Evolutionary conservation across 1,140 invertebrate genomes (phyloP).

Genomic region (Macrocentrus cingulum): DNA sequence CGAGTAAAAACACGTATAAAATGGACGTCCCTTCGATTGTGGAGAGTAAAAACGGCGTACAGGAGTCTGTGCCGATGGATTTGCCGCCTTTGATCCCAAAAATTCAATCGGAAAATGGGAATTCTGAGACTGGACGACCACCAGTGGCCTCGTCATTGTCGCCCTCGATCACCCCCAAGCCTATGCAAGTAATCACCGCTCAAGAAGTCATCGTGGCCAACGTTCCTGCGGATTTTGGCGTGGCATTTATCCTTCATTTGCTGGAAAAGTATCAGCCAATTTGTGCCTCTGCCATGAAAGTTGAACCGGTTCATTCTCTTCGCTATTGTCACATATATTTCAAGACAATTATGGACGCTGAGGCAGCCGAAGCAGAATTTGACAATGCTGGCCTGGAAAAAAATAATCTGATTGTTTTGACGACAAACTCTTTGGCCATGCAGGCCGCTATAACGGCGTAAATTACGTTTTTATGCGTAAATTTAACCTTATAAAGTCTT

Average conservation of each 20-base stretch:
- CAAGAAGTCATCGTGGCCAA: constrained; percentile 47
- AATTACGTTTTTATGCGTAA: too few species aligned
- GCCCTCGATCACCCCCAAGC: neutral
- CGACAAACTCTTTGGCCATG: neutral
- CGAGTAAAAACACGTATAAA: too few species aligned
- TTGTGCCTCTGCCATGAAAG: constrained; percentile 34
- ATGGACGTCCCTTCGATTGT: too few species aligned
- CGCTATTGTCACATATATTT: constrained; percentile 49
- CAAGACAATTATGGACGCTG: constrained; percentile 31
- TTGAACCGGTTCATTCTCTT: constrained; percentile 14
- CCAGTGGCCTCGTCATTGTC: neutral
- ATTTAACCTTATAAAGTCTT: too few species aligned
- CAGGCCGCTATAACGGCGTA: neutral
- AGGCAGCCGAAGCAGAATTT: constrained; percentile 32
- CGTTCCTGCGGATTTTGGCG: constrained; percentile 32
- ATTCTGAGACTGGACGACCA: neutral
- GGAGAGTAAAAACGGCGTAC: too few species aligned
- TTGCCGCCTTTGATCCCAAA: neutral
- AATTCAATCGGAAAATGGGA: too few species aligned
- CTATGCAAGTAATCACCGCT: constrained; percentile 15
- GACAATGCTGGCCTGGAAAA: constrained; percentile 33
- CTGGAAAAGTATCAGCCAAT: constrained; percentile 44
- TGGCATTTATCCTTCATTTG: constrained; percentile 42
- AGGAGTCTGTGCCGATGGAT: neutral
- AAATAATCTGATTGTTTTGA: constrained; percentile 36